These are phyloP conservation scores for Microctenopoma steveboyesi DNA, from an alignment of 2,797 vertebrate genomes.

Conservation along the genomic window DNA sequence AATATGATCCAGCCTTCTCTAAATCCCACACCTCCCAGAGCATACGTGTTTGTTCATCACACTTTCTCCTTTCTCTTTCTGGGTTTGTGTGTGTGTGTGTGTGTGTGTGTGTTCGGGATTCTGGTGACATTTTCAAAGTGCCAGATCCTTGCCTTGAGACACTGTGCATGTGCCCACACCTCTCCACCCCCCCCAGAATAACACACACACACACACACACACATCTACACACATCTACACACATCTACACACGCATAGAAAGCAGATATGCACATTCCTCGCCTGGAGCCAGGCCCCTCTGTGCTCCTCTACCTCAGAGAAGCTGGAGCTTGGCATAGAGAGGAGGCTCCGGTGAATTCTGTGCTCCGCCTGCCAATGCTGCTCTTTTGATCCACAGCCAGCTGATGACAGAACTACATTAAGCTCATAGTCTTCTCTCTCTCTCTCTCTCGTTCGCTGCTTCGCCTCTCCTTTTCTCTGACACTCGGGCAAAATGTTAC, in stretches of 20 bases:
- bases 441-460: slow-evolving; percentile 21
- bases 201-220: too few relatives aligned
- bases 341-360: slow-evolving; percentile 72
- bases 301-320: slow-evolving; percentile 69
- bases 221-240: slow-evolving; percentile 5
- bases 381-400: slow-evolving; percentile 81
- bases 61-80: slow-evolving; percentile 52
- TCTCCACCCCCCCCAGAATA: slow-evolving; percentile 37
- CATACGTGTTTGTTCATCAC: slow-evolving; percentile 64
- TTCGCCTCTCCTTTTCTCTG: slow-evolving; percentile 40
- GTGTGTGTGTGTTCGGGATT: slow-evolving; percentile 53
- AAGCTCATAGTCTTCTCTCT: slow-evolving; percentile 66
- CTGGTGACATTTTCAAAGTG: slow-evolving; percentile 77
- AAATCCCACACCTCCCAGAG: slow-evolving; percentile 69
- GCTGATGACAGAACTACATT: slow-evolving; percentile 82
- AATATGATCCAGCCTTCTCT: slow-evolving; percentile 41
- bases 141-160: slow-evolving; percentile 75
- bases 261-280: slow-evolving; percentile 39
- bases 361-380: slow-evolving; percentile 75
- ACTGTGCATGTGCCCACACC: slow-evolving; percentile 61
- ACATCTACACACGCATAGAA: background rate
- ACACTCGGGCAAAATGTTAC: slow-evolving; percentile 52
- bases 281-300: slow-evolving; percentile 67
- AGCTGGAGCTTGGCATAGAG: slow-evolving; percentile 64
- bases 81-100: background rate